phyloP scores from a whole-genome alignment of 2,888 invertebrate species.

The Lypha dubia region DNA sequence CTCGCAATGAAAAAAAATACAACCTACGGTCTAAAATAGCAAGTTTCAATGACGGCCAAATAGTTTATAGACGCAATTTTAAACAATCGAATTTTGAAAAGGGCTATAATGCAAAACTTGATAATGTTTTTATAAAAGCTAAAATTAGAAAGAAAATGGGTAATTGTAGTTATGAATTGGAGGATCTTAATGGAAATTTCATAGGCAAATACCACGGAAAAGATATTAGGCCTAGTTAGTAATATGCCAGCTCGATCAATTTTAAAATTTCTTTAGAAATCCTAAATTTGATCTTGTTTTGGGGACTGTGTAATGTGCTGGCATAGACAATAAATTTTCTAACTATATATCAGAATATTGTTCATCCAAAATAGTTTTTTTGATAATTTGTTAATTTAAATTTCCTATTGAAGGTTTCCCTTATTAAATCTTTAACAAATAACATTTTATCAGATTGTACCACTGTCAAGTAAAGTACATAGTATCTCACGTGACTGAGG shows the following conservation, averaged over 20 bases:
- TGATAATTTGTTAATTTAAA: neutral
- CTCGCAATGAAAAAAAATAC: neutral
- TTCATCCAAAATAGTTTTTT: neutral
- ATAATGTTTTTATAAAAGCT: neutral
- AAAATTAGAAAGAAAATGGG: neutral
- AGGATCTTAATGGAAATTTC: no score
- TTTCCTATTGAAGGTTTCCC: no score
- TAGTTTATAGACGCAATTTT: neutral
- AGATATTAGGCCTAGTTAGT: slow-evolving; percentile 3
- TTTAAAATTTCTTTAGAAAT: neutral
- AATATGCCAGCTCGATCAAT: slow-evolving; percentile 3
- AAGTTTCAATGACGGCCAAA: neutral
- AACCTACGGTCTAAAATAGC: neutral
- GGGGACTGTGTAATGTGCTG: slow-evolving; percentile 24
- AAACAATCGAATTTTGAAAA: neutral
- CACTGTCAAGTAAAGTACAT: no score
- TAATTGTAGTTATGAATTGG: neutral
- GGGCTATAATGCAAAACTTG: neutral
- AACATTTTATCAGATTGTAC: no score
- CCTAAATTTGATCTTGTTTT: slow-evolving; percentile 17
- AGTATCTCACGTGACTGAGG: no score
- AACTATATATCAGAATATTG: no score
- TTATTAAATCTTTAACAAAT: no score
- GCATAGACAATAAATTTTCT: neutral
- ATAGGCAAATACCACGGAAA: neutral